phyloP scores from a whole-genome alignment of 1,140 invertebrate genomes.

The Sipha flava region DNA sequence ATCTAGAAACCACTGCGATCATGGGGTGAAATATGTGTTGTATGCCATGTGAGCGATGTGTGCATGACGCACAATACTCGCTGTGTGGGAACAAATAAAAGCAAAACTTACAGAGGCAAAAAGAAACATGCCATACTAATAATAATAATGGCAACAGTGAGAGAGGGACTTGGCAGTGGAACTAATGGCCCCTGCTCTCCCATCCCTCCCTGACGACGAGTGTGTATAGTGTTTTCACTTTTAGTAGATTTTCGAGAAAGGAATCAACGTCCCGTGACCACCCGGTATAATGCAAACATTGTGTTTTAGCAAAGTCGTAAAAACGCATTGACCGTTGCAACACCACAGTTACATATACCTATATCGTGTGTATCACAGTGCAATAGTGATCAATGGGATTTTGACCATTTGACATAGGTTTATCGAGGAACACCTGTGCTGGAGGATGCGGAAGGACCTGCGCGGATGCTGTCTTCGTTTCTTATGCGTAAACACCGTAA shows the following conservation, averaged over 20 bases:
- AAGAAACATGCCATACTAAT: not conserved
- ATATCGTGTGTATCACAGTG: not conserved
- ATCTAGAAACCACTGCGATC: no score
- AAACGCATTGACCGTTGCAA: not conserved
- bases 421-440: no score
- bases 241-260: slow-evolving; percentile 10
- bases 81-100: not conserved
- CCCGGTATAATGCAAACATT: slow-evolving; percentile 25
- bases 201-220: not conserved
- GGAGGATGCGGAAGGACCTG: no score
- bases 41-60: not conserved
- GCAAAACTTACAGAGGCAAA: not conserved
- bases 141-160: not conserved
- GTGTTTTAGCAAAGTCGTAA: slow-evolving; percentile 23
- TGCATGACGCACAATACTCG: not conserved
- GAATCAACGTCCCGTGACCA: slow-evolving; percentile 29
- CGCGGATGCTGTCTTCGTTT: no score
- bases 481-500: no score
- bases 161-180: not conserved
- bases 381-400: not conserved
- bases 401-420: not conserved
- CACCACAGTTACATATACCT: not conserved
- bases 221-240: slow-evolving; percentile 11
- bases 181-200: not conserved
- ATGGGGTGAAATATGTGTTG: not conserved